Evolutionary conservation across 2,888 invertebrate species (phyloP).

Genomic region (Tenthredo distinguenda): DNA sequence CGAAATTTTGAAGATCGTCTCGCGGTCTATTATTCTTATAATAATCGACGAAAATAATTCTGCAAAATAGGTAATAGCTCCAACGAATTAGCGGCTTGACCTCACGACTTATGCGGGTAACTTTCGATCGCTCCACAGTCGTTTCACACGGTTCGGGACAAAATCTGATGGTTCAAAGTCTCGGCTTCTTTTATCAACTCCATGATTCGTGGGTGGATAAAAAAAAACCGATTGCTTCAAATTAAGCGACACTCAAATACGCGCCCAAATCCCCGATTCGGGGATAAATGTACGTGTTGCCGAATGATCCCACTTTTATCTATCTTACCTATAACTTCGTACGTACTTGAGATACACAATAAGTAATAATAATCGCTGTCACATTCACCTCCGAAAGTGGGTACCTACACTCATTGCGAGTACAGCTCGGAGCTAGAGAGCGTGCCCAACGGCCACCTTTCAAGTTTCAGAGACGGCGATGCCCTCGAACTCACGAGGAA

Average conservation of each 20-base stretch:
- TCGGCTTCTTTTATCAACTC: background rate
- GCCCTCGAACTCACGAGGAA: conserved; percentile 49
- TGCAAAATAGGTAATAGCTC: background rate
- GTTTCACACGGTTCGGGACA: background rate
- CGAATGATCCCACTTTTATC: background rate
- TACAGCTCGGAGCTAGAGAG: conserved; percentile 45
- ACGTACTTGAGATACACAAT: background rate
- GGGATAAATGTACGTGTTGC: too few relatives aligned
- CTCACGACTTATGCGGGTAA: background rate
- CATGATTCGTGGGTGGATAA: background rate
- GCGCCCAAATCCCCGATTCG: too few relatives aligned
- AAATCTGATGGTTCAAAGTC: background rate
- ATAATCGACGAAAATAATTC: background rate
- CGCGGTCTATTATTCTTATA: background rate
- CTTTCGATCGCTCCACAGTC: background rate
- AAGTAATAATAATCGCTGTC: conserved; percentile 19
- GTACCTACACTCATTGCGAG: conserved; percentile 34
- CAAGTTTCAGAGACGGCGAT: conserved; percentile 50
- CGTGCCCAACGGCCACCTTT: conserved; percentile 51
- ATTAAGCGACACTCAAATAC: too few relatives aligned
- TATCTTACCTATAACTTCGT: background rate
- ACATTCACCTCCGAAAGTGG: conserved; percentile 44
- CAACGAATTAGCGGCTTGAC: background rate
- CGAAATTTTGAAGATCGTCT: background rate
- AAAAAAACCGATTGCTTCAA: background rate